Percentiles rank a stretch among this genome's conserved stretches.
These are phyloP conservation scores for Ivindomyrus marchei DNA, from an alignment of 2,113 vertebrate species.

Conservation along the genomic window DNA sequence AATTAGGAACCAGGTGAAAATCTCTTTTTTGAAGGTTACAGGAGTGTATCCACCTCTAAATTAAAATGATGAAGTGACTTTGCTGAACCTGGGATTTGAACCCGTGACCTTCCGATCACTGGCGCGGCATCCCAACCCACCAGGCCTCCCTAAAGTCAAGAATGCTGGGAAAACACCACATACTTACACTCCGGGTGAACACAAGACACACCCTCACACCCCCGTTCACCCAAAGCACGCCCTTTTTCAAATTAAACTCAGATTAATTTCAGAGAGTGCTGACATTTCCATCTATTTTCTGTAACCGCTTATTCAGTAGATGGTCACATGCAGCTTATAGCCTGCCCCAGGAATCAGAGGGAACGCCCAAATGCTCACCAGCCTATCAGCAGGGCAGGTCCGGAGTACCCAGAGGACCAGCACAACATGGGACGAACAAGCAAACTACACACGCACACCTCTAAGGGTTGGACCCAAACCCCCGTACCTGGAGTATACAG, in stretches of 20 bases:
- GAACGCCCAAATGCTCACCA: neutral
- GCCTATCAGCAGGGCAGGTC: neutral
- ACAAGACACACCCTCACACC: neutral
- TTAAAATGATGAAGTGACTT: neutral
- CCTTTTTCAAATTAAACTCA: conserved; percentile 53
- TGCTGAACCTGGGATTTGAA: neutral
- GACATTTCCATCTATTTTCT: conserved; percentile 10
- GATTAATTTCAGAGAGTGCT: conserved; percentile 47
- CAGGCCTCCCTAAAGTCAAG: neutral
- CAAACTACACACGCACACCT: neutral
- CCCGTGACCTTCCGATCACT: neutral
- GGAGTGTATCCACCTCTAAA: neutral
- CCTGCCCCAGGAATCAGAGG: neutral
- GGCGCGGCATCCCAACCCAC: neutral
- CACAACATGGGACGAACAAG: neutral
- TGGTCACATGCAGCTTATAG: conserved; percentile 21
- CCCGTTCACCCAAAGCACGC: conserved; percentile 6
- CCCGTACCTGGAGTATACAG: neutral
- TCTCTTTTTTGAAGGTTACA: neutral
- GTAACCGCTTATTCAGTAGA: neutral
- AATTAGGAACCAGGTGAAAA: neutral
- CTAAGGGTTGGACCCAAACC: neutral
- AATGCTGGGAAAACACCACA: neutral
- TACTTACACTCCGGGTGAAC: neutral
- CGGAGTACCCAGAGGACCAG: neutral